Evolutionary conservation across 92 coral and sea anemone genomes (phyloP).

Genomic region (Palythoa grandis): DNA sequence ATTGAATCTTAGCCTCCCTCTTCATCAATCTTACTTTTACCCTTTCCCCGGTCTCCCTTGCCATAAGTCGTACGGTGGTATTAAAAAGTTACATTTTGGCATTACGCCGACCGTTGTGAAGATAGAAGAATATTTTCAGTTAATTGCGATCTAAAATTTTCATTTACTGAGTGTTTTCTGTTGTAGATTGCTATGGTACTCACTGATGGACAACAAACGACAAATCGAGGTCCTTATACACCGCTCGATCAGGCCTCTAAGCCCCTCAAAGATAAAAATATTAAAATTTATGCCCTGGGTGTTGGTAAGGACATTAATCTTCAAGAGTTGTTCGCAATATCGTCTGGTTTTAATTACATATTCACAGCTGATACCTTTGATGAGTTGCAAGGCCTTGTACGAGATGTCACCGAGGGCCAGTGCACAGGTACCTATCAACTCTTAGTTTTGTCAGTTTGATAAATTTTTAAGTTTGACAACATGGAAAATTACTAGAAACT

Average conservation of each 20-base stretch:
- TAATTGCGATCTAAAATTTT: too few relatives aligned
- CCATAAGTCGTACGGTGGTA: background rate
- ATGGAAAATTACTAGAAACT: too few relatives aligned
- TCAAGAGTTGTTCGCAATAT: background rate
- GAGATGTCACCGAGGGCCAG: too few relatives aligned
- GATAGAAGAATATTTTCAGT: too few relatives aligned
- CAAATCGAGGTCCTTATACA: background rate
- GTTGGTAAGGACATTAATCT: background rate
- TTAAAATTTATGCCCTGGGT: background rate
- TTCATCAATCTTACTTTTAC: too few relatives aligned
- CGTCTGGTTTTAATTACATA: background rate
- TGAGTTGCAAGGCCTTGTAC: too few relatives aligned
- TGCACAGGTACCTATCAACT: too few relatives aligned
- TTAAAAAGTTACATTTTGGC: background rate
- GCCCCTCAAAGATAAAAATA: slow-evolving; percentile 7
- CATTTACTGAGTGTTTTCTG: too few relatives aligned
- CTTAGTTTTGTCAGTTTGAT: too few relatives aligned
- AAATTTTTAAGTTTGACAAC: too few relatives aligned
- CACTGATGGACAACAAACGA: background rate
- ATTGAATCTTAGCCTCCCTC: too few relatives aligned
- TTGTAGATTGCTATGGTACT: background rate
- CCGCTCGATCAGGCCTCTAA: background rate
- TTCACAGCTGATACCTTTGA: background rate
- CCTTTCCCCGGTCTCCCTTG: background rate
- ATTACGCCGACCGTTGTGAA: background rate